phyloP scores from a whole-genome alignment of 2,113 vertebrate genomes.

The Pygoscelis adeliae region DNA sequence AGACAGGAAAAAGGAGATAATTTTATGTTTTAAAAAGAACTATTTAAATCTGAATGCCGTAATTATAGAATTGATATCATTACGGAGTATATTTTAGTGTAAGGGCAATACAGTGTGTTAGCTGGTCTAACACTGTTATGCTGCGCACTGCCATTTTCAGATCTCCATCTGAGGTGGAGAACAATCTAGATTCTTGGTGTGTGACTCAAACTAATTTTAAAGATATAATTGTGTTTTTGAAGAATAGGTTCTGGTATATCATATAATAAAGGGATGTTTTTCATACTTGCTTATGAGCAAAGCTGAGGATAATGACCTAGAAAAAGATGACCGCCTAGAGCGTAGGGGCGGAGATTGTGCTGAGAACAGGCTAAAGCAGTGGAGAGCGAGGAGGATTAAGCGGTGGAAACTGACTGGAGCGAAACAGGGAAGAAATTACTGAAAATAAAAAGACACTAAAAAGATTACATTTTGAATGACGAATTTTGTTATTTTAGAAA shows the following conservation, averaged over 20 bases:
- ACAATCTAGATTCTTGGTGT: neutral
- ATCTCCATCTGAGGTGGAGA: neutral
- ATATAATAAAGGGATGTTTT: neutral
- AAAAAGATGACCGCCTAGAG: neutral
- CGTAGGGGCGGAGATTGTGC: neutral
- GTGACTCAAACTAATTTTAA: neutral
- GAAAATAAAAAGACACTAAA: neutral
- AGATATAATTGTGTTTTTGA: neutral
- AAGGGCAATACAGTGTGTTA: neutral
- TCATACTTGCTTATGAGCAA: neutral
- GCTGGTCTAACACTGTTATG: neutral
- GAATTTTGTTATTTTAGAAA: neutral
- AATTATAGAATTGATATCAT: neutral
- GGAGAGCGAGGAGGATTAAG: neutral
- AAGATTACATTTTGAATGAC: neutral
- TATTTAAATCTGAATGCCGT: neutral
- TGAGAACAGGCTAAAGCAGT: neutral
- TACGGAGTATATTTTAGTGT: neutral
- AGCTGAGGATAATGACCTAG: neutral
- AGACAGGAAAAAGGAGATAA: neutral
- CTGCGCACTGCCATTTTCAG: neutral
- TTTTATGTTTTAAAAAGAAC: slow-evolving; percentile 14
- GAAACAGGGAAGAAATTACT: neutral
- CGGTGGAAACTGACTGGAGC: neutral
- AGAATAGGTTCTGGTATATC: neutral